Evolutionary conservation across 1,140 invertebrate species (phyloP).

Genomic region (Myzus persicae): DNA sequence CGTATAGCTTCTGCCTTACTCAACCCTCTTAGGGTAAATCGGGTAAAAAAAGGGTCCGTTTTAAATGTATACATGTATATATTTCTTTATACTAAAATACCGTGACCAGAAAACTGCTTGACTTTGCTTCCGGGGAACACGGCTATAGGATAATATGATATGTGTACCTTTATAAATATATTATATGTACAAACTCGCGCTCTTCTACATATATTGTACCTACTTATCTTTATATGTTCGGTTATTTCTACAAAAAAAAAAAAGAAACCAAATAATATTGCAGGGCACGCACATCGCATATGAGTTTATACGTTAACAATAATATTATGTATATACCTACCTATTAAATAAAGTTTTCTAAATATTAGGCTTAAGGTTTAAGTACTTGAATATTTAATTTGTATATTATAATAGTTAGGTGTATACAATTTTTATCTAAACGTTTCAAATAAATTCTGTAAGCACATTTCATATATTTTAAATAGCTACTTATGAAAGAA

Average conservation of each 20-base stretch:
- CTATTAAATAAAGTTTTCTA: no score
- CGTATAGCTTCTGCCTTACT: slow-evolving; percentile 32
- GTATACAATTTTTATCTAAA: neutral
- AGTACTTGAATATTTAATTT: neutral
- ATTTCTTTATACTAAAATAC: neutral
- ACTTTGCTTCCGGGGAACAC: slow-evolving; percentile 52
- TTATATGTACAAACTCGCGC: neutral
- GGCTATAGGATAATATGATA: neutral
- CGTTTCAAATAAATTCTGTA: neutral
- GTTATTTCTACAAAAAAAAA: neutral
- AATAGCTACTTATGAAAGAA: neutral
- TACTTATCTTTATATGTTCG: neutral
- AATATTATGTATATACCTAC: neutral
- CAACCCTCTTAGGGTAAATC: slow-evolving; percentile 44
- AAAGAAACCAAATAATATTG: neutral
- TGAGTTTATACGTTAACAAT: neutral
- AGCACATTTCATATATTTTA: neutral
- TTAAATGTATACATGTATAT: neutral
- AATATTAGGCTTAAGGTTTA: neutral
- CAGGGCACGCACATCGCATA: neutral
- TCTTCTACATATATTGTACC: neutral
- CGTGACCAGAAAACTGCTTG: slow-evolving; percentile 39
- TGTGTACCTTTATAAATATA: no score
- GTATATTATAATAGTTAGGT: neutral
- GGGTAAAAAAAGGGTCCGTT: slow-evolving; percentile 48